These are phyloP conservation scores for Eilema sororculum DNA, from an alignment of 2,888 invertebrate genomes.

Conservation along the genomic window DNA sequence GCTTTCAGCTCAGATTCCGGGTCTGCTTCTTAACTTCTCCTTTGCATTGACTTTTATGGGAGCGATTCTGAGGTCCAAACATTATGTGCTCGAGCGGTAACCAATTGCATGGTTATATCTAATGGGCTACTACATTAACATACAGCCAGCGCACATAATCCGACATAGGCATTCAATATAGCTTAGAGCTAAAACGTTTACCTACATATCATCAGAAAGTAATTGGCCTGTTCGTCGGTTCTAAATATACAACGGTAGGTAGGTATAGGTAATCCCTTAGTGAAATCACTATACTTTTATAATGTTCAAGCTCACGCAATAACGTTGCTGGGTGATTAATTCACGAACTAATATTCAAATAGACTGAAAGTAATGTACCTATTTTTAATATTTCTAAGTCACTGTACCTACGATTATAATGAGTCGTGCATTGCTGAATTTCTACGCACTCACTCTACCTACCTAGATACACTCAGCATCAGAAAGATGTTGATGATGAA, in stretches of 20 bases:
- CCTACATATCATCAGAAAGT: conserved; percentile 9
- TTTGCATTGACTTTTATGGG: too few species aligned
- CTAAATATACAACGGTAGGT: background rate
- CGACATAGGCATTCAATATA: background rate
- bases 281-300: conserved; percentile 22
- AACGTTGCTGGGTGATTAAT: conserved; percentile 27
- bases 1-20: too few species aligned
- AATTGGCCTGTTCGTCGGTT: background rate
- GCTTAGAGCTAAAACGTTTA: background rate
- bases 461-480: too few species aligned
- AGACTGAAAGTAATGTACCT: conserved; percentile 19
- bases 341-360: conserved; percentile 36
- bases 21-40: too few species aligned
- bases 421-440: background rate
- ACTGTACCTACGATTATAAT: conserved; percentile 1
- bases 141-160: background rate
- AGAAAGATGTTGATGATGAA: too few species aligned
- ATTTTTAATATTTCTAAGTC: background rate
- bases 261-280: conserved; percentile 12
- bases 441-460: background rate
- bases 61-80: too few species aligned
- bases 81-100: too few species aligned
- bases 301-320: conserved; percentile 47
- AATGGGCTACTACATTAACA: too few species aligned
- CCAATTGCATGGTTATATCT: too few species aligned